Conservation (phyloP, 2,888 invertebrate genomes). For the Autographa pulchrina region DNA sequence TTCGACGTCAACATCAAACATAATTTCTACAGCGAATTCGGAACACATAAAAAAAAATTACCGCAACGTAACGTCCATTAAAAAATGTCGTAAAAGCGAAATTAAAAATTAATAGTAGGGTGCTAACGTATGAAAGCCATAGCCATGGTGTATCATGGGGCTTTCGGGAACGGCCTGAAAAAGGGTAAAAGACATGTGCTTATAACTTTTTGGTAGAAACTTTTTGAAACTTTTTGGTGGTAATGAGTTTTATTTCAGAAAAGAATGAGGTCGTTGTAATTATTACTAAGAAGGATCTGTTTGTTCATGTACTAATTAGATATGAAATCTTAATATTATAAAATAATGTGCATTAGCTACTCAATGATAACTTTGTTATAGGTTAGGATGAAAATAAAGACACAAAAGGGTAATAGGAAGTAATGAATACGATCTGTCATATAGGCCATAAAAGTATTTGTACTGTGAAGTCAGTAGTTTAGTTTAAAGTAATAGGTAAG, state of each 20-base stretch:
- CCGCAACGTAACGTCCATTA: constrained; percentile 61
- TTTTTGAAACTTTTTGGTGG: not conserved
- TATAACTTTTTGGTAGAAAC: not conserved
- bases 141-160: constrained; percentile 15
- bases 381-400: no score
- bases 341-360: no score
- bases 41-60: constrained; percentile 47
- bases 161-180: constrained; percentile 18
- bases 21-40: constrained; percentile 47
- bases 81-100: constrained; percentile 69
- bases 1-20: constrained; percentile 18
- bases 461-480: no score
- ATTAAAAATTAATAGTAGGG: constrained; percentile 74
- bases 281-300: no score
- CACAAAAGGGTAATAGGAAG: no score
- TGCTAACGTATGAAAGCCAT: constrained; percentile 59
- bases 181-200: not conserved
- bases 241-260: not conserved
- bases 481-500: no score
- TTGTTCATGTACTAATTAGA: no score
- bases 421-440: no score
- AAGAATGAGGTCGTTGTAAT: not conserved
- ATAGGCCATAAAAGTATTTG: no score
- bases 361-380: no score
- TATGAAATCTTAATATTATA: no score